Evolutionary conservation across 2,113 vertebrate genomes (phyloP).

Genomic region (Anarhynchus alexandrinus): DNA sequence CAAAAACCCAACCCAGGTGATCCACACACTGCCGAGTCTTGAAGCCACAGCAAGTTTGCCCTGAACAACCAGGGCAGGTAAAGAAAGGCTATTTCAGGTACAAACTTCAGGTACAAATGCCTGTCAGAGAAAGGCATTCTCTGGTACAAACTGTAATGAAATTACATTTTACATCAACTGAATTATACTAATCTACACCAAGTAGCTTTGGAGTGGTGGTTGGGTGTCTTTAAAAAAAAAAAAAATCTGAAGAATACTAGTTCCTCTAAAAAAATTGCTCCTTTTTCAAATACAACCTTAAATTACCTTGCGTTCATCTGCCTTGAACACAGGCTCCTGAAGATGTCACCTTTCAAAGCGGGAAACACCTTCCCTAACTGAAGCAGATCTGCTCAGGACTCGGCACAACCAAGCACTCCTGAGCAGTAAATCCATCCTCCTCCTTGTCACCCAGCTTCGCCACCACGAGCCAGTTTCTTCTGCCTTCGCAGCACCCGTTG

Average conservation of each 20-base stretch:
- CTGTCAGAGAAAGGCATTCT: too few relatives aligned
- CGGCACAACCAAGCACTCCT: neutral
- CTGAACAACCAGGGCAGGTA: neutral
- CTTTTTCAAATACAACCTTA: neutral
- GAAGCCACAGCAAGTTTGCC: neutral
- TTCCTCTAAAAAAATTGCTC: neutral
- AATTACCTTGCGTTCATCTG: neutral
- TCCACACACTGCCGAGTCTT: neutral
- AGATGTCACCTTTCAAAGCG: neutral
- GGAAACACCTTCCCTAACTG: neutral
- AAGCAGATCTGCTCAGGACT: neutral
- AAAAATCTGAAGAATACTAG: neutral
- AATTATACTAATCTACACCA: neutral
- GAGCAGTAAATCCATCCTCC: neutral
- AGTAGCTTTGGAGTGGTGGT: neutral
- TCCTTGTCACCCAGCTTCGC: neutral
- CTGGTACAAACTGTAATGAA: neutral
- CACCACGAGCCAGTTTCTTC: neutral
- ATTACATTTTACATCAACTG: neutral
- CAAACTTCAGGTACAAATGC: too few relatives aligned
- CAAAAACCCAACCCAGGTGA: neutral
- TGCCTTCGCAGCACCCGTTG: neutral
- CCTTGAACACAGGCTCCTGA: neutral
- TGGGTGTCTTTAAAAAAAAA: too few relatives aligned
- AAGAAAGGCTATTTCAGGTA: neutral